Conservation (phyloP, 2,797 vertebrate species). For the Moxostoma hubbsi region DNA sequence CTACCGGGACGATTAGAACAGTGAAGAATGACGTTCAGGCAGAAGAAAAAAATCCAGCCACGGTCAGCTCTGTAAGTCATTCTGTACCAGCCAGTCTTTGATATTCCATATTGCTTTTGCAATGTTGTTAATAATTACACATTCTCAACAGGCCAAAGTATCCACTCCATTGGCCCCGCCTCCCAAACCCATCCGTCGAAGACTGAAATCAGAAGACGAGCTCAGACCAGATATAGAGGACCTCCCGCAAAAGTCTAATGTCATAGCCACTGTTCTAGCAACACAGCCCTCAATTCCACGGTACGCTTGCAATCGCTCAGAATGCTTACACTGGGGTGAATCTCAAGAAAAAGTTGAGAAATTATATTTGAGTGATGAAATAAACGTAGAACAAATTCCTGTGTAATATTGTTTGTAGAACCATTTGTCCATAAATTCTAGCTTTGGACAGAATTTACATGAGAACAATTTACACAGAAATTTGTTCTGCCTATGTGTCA, state of each 20-base stretch:
- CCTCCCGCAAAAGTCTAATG: constrained; percentile 87
- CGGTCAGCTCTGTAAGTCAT: constrained; percentile 84
- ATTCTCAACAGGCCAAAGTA: constrained; percentile 81
- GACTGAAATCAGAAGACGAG: constrained; percentile 98
- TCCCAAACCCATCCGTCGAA: constrained; percentile 93
- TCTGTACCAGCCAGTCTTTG: background rate
- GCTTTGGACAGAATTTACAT: too few species aligned
- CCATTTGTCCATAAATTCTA: too few species aligned
- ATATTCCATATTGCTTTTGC: background rate
- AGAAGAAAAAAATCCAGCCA: constrained; percentile 85
- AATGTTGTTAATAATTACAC: background rate
- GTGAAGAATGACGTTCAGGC: constrained; percentile 89
- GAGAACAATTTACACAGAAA: too few species aligned
- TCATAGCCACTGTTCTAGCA: constrained; percentile 87
- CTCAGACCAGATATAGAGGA: constrained; percentile 93
- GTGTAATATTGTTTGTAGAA: too few species aligned
- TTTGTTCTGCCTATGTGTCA: too few species aligned
- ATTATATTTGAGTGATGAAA: too few species aligned
- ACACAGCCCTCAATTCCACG: constrained; percentile 95
- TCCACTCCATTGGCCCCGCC: constrained; percentile 92
- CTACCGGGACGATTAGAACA: constrained; percentile 84
- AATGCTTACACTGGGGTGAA: too few species aligned
- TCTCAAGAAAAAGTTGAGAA: too few species aligned
- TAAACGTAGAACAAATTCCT: too few species aligned
- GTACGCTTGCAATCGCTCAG: constrained; percentile 68